phyloP scores from a whole-genome alignment of 2,113 vertebrate species.

The Cavia aperea region DNA sequence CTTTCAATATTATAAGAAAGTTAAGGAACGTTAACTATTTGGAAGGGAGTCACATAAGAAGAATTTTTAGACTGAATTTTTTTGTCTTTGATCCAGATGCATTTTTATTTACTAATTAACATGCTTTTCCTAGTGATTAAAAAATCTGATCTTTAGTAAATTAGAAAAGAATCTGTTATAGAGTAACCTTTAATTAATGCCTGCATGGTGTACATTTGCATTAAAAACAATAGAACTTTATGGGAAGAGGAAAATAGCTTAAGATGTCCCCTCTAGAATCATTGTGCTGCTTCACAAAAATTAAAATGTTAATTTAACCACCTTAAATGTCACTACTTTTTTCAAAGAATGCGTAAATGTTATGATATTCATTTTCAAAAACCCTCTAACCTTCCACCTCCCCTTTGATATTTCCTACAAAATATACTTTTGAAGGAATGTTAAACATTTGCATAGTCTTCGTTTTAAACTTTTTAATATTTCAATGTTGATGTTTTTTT shows the following conservation, averaged over 20 bases:
- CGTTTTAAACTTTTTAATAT: slow-evolving; percentile 10
- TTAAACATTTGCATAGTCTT: slow-evolving; percentile 18
- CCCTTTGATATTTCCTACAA: slow-evolving; percentile 45
- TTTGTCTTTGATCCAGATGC: slow-evolving; percentile 57
- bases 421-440: slow-evolving; percentile 11
- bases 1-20: slow-evolving; percentile 63
- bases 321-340: slow-evolving; percentile 70
- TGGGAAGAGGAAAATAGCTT: slow-evolving; percentile 63
- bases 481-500: background rate
- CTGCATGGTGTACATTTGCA: slow-evolving; percentile 53
- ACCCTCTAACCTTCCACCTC: slow-evolving; percentile 36
- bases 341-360: slow-evolving; percentile 51
- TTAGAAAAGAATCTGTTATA: slow-evolving; percentile 58
- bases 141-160: slow-evolving; percentile 52
- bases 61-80: slow-evolving; percentile 54
- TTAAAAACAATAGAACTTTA: slow-evolving; percentile 54
- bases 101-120: slow-evolving; percentile 57
- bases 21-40: slow-evolving; percentile 52
- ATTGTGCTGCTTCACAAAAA: slow-evolving; percentile 64
- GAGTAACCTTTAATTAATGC: slow-evolving; percentile 74
- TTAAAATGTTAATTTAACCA: slow-evolving; percentile 71
- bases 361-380: slow-evolving; percentile 61
- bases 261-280: slow-evolving; percentile 67
- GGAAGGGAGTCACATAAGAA: slow-evolving; percentile 53
- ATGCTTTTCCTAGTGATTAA: slow-evolving; percentile 66